Evolutionary conservation across 37 sponge, comb jelly and placozoan genomes (phyloP).

Genomic region (Ianthella basta): DNA sequence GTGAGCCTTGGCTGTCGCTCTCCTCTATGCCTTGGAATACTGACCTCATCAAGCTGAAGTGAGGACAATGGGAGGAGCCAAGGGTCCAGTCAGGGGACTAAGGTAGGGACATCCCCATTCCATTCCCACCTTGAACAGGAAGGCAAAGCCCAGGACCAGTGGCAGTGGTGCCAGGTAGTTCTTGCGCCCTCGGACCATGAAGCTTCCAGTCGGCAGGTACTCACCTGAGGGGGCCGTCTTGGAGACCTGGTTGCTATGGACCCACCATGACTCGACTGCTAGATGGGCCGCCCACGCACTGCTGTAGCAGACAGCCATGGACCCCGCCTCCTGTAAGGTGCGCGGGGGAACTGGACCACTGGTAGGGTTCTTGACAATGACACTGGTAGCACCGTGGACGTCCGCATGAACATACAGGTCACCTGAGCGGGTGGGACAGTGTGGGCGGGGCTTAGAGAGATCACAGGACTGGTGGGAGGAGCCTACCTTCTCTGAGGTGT

Average conservation of each 20-base stretch:
- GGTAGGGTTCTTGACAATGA: conserved; percentile 90
- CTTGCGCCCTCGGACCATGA: conserved; percentile 99
- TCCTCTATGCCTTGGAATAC: conserved; percentile 72
- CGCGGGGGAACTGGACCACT: conserved; percentile 81
- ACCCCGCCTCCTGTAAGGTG: conserved; percentile 94
- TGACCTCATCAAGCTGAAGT: conserved; percentile 79
- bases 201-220: conserved; percentile 96
- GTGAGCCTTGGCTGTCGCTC: conserved; percentile 76
- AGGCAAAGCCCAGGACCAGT: conserved; percentile 86
- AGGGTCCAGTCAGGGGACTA: not conserved
- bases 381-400: conserved; percentile 94
- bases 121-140: conserved; percentile 84
- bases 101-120: too few relatives aligned
- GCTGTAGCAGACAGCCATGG: conserved; percentile 96
- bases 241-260: conserved; percentile 91
- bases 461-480: not conserved
- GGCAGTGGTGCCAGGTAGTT: conserved; percentile 93
- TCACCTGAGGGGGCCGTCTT: conserved; percentile 98
- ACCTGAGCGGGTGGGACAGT: conserved; percentile 38
- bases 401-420: conserved; percentile 99
- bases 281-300: conserved; percentile 94
- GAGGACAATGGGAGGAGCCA: not conserved
- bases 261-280: conserved; percentile 95
- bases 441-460: not conserved
- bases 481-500: conserved; percentile 79